Conservation (phyloP, 1,140 invertebrate species). For the Bombus confusus region DNA sequence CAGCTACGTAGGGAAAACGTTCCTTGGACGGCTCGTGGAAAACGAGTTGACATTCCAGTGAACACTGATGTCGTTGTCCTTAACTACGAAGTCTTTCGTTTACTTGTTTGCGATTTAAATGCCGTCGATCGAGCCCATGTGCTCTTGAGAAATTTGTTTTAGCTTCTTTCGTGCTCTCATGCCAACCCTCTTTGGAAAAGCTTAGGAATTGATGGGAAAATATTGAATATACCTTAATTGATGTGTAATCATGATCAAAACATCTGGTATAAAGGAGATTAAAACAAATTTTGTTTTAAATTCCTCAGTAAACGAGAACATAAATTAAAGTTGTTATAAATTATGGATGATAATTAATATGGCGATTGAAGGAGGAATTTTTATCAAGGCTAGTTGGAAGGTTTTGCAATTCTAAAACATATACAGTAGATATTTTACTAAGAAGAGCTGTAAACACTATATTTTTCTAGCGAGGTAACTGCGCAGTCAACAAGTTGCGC, state of each 20-base stretch:
- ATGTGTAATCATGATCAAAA: background rate
- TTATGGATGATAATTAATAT: background rate
- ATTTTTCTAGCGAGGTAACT: constrained; percentile 5
- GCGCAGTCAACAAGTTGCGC: background rate
- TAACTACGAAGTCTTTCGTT: constrained; percentile 45
- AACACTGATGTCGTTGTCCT: constrained; percentile 65
- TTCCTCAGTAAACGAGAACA: background rate
- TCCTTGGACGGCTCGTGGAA: constrained; percentile 62
- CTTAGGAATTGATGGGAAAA: background rate
- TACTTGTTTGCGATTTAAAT: constrained; percentile 29
- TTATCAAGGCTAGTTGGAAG: background rate
- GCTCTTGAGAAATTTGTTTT: constrained; percentile 18
- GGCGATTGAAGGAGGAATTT: background rate
- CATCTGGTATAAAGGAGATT: background rate
- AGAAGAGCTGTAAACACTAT: background rate
- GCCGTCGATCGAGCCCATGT: background rate
- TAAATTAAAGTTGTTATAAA: background rate
- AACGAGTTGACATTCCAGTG: constrained; percentile 71
- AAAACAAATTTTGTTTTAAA: background rate
- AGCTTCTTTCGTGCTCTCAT: no score
- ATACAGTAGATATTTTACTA: background rate
- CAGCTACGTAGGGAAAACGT: constrained; percentile 54
- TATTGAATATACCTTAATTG: background rate
- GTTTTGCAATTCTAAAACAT: background rate
- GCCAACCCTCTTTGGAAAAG: background rate